Evolutionary conservation across 2,113 vertebrate species (phyloP).

Genomic region (Turdus rufiventris): DNA sequence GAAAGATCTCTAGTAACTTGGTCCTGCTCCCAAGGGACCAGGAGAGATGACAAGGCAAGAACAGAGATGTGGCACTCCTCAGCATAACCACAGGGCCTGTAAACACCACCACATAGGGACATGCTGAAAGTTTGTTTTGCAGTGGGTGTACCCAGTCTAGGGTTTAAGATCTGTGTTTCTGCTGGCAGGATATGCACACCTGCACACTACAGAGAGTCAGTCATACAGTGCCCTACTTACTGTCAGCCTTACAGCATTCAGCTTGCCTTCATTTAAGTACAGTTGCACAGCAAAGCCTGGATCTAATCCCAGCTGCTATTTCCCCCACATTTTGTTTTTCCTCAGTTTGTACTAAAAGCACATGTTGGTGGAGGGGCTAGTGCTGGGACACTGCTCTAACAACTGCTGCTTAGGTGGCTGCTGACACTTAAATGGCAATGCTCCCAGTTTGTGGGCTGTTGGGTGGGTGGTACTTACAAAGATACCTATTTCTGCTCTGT

Average conservation of each 20-base stretch:
- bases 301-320: background rate
- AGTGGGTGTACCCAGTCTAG: background rate
- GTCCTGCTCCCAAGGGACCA: background rate
- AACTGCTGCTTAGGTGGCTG: background rate
- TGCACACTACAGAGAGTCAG: fast-evolving
- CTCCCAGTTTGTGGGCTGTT: background rate
- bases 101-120: background rate
- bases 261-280: background rate
- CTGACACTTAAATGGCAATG: background rate
- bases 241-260: background rate
- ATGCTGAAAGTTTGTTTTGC: background rate
- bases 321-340: background rate
- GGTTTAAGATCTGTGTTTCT: background rate
- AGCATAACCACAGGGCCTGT: background rate
- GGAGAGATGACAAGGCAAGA: background rate
- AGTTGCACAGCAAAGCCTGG: background rate
- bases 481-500: background rate
- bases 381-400: fast-evolving
- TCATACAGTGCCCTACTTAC: background rate
- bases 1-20: background rate
- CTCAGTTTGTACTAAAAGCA: background rate
- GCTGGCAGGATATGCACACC: background rate
- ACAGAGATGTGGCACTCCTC: background rate
- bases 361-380: background rate
- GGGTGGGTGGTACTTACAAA: background rate